These are phyloP conservation scores for Phyllostomus hastatus DNA, from an alignment of 2,113 vertebrate species.

Conservation along the genomic window DNA sequence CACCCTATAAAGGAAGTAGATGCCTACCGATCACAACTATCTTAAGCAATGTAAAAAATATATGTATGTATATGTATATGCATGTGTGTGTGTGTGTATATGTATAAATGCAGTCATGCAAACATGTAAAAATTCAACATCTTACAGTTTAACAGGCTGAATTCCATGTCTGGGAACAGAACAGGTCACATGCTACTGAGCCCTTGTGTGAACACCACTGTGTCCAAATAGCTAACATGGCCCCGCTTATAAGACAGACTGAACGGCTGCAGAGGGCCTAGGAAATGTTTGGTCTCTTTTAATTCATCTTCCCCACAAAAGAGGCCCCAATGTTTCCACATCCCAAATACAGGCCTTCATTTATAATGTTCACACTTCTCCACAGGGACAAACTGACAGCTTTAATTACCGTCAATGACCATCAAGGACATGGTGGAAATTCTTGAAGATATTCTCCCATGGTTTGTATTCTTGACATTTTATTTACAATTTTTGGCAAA, in stretches of 20 bases:
- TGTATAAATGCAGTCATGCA: not conserved
- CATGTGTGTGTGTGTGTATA: not conserved
- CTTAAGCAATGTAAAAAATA: not conserved
- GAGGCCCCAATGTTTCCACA: constrained; percentile 34
- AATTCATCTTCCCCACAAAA: constrained; percentile 29
- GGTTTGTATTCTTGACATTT: constrained; percentile 50
- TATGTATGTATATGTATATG: not conserved
- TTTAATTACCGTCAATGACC: constrained; percentile 63
- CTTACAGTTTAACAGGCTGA: not conserved
- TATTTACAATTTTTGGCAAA: constrained; percentile 60
- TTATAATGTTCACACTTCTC: constrained; percentile 58
- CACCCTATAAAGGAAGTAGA: constrained; percentile 55
- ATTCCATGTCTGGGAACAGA: not conserved
- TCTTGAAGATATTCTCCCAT: constrained; percentile 52
- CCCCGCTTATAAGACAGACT: not conserved
- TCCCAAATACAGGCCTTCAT: constrained; percentile 48
- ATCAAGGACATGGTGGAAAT: constrained; percentile 54
- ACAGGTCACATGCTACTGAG: not conserved
- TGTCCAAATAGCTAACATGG: not conserved
- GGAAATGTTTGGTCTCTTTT: constrained; percentile 15
- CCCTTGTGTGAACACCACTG: not conserved
- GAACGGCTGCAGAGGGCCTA: not conserved
- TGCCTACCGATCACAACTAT: constrained; percentile 4
- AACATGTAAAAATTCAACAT: not conserved
- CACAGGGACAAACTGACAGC: constrained; percentile 58